Percentiles rank a stretch among this genome's conserved stretches.
These are phyloP conservation scores for Nyctereutes procyonoides DNA, from an alignment of 2,113 vertebrate species.

Conservation along the genomic window DNA sequence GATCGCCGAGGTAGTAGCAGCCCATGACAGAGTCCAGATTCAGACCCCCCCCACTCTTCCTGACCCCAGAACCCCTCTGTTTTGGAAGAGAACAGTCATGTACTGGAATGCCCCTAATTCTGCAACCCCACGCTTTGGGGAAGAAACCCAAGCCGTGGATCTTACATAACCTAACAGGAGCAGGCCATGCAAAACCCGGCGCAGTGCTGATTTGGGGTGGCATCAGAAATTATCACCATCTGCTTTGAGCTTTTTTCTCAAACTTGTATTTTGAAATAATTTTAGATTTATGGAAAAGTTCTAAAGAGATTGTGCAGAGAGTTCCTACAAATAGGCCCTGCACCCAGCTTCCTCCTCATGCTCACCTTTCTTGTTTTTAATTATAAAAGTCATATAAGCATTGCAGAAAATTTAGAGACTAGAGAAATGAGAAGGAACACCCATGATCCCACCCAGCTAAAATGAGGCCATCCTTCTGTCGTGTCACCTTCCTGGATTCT, in stretches of 20 bases:
- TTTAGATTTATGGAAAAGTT: not conserved
- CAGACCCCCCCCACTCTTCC: not conserved
- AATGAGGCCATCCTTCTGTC: not conserved
- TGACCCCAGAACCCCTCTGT: not conserved
- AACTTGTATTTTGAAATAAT: not conserved
- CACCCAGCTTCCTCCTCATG: not conserved
- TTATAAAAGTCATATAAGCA: not conserved
- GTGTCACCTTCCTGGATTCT: not conserved
- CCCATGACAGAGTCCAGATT: not conserved
- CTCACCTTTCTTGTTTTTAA: not conserved
- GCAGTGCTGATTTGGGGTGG: not conserved
- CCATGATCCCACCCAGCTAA: not conserved
- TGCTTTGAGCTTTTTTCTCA: not conserved
- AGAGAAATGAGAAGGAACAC: not conserved
- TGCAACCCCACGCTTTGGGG: not conserved
- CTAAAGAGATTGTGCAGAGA: not conserved
- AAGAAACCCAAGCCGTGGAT: fast-evolving
- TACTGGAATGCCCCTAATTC: not conserved
- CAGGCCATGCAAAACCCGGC: not conserved
- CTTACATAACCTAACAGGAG: not conserved
- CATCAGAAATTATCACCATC: not conserved
- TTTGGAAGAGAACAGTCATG: not conserved
- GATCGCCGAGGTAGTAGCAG: not conserved
- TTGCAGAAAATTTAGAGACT: not conserved
- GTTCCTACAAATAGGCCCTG: not conserved